Evolutionary conservation across 2,797 vertebrate species (phyloP).

Genomic region (Pempheris klunzingeri): DNA sequence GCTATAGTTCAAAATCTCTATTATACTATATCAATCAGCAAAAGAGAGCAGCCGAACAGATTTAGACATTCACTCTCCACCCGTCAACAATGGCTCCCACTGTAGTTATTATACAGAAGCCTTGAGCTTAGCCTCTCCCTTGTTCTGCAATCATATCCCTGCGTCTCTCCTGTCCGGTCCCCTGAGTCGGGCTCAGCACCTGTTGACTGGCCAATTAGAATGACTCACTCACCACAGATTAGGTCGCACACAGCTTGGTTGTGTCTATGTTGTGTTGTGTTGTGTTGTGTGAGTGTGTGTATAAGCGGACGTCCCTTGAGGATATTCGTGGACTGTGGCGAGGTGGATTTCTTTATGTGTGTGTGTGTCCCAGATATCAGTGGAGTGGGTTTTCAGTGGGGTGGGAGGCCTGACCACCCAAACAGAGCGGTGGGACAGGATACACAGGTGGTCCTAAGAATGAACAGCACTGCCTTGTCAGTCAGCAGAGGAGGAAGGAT

Average conservation of each 20-base stretch:
- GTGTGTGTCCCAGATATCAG: conserved; percentile 34
- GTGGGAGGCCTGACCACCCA: conserved; percentile 80
- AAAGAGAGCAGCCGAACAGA: conserved; percentile 4
- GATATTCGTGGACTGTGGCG: conserved; percentile 57
- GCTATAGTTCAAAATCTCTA: not conserved
- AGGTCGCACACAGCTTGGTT: conserved; percentile 54
- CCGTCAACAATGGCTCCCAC: conserved; percentile 62
- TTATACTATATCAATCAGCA: conserved; percentile 23
- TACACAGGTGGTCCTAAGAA: conserved; percentile 73
- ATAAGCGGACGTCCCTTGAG: conserved; percentile 55
- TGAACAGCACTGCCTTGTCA: conserved; percentile 73
- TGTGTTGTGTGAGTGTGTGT: conserved; percentile 38
- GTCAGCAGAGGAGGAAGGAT: conserved; percentile 60
- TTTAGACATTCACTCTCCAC: conserved; percentile 48
- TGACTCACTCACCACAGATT: conserved; percentile 77
- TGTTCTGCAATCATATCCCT: conserved; percentile 64
- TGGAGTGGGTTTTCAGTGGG: conserved; percentile 38
- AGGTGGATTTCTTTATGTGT: conserved; percentile 49
- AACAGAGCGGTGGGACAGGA: conserved; percentile 60
- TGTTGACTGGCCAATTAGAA: conserved; percentile 84
- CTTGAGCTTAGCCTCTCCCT: conserved; percentile 61
- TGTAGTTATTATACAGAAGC: conserved; percentile 74
- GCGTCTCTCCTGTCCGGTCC: conserved; percentile 56
- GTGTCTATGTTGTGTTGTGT: conserved; percentile 25
- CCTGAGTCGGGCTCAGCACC: conserved; percentile 69